A percentile compares a stretch with the other conserved stretches of the same genome.
phyloP scores from a whole-genome alignment of 2,888 invertebrate species.

The Pterobdella sp. region DNA sequence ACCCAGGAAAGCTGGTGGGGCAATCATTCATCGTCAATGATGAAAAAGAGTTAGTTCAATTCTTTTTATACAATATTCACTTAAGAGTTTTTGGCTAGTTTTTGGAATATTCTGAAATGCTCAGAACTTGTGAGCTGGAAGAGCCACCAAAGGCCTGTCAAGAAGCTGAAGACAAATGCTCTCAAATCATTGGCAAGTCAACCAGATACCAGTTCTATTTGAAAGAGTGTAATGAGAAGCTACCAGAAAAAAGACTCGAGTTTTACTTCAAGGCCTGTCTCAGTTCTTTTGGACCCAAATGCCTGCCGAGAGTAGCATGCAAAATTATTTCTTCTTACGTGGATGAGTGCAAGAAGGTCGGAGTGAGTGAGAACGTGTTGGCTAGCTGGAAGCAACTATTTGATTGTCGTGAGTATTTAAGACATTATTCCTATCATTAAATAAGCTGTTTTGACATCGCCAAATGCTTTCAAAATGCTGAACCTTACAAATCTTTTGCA shows the following conservation, averaged over 20 bases:
- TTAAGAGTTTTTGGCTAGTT: not conserved
- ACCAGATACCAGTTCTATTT: not conserved
- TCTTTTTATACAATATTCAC: not conserved
- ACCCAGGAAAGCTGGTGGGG: not conserved
- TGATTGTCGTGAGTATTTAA: constrained; percentile 11
- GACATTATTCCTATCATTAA: no score
- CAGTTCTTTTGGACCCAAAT: not conserved
- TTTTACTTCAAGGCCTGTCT: not conserved
- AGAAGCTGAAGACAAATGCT: not conserved
- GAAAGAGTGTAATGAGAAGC: not conserved
- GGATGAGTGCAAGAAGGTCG: not conserved
- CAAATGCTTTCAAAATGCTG: no score
- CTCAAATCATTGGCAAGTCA: constrained; percentile 2
- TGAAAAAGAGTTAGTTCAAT: not conserved
- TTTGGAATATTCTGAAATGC: not conserved
- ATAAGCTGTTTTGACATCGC: no score
- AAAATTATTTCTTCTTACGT: not conserved
- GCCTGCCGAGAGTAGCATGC: not conserved
- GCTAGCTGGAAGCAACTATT: constrained; percentile 5
- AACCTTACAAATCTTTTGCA: no score
- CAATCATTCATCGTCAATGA: not conserved
- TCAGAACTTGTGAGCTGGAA: not conserved
- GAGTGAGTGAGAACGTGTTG: not conserved
- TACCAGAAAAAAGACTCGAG: not conserved
- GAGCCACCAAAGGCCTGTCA: not conserved